These are phyloP conservation scores for Peromyscus californicus DNA, from an alignment of 2,113 vertebrate genomes.

Conservation along the genomic window DNA sequence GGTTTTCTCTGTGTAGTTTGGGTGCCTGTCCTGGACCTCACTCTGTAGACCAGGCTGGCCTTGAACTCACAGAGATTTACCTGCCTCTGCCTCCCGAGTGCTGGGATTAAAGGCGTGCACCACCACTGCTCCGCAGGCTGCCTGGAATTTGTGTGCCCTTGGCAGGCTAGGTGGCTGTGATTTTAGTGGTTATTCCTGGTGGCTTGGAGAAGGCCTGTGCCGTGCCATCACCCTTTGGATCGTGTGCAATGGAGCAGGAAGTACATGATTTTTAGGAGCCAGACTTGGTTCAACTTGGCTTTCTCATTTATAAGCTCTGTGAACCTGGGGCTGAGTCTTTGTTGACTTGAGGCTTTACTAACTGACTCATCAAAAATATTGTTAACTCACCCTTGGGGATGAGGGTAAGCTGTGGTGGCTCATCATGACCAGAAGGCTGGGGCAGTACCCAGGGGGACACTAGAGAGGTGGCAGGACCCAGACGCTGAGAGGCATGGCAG, in stretches of 20 bases:
- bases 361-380: background rate
- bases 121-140: too few species aligned
- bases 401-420: background rate
- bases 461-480: background rate
- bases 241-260: background rate
- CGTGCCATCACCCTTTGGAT: background rate
- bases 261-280: background rate
- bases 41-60: too few species aligned
- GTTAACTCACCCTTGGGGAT: background rate
- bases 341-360: background rate
- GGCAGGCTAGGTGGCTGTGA: background rate
- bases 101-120: background rate
- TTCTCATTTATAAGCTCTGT: background rate
- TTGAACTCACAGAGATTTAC: too few species aligned
- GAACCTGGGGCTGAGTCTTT: background rate
- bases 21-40: too few species aligned
- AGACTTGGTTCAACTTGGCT: background rate
- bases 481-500: background rate
- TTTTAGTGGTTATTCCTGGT: background rate
- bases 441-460: background rate
- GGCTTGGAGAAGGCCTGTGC: background rate
- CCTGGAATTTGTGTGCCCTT: background rate
- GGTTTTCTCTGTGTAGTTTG: too few species aligned
- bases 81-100: too few species aligned
- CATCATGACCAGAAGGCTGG: background rate